Base-by-base conservation (phyloP, 2,797 vertebrate genomes). In the Pantherophis alleghaniensis region DNA sequence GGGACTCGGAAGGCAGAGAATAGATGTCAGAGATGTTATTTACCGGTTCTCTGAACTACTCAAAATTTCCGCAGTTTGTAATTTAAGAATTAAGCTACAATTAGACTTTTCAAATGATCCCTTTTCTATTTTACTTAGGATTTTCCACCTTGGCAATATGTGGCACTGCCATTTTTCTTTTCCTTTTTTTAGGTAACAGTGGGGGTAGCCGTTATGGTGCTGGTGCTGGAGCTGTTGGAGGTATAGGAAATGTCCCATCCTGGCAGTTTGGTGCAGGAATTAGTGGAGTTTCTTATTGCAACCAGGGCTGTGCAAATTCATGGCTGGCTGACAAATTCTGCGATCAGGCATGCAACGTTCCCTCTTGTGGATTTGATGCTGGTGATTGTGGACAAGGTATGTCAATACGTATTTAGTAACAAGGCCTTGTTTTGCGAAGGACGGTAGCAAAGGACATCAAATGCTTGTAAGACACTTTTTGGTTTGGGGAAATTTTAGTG, bases 321-420 rank as follows among this genome's bases (percentile, higher is more conserved):
- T 99, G 99, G 99, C 97, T 99, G 26, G 99, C 99, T 0, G 99
- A 99, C 97, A 99, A 99, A 96, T 99, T 99, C 97, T 99, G 99
- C 93, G 99, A 99, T 96, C 99, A 99, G 93, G 99, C 99, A 88
- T 99, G 99, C 97, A 99, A 99, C 0, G 98, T 99, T 5, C 97
- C 99, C 14, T 95, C 98, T 1, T 99, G 99, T 94, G 99, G 99
- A 7, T 99, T 98, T 89, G 99, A 99, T 93, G 99, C 99, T 86
- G 99, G 99, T 11, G 99, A 99, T 97, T 99, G 99, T 95, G 99
- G 99, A 74, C 98, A 99, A 98, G 99, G 99, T 99, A 97, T 94
- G 94, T 92, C 88, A 88, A 91, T 10, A 90, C 37, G 89, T 92
- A 90, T 59, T 1, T 60, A 90, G 88, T 42, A n/a, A 90, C 18